Percentiles rank a stretch among this genome's conserved stretches.
Conservation (phyloP, 2,888 invertebrate genomes). For the Pinctada fucata region DNA sequence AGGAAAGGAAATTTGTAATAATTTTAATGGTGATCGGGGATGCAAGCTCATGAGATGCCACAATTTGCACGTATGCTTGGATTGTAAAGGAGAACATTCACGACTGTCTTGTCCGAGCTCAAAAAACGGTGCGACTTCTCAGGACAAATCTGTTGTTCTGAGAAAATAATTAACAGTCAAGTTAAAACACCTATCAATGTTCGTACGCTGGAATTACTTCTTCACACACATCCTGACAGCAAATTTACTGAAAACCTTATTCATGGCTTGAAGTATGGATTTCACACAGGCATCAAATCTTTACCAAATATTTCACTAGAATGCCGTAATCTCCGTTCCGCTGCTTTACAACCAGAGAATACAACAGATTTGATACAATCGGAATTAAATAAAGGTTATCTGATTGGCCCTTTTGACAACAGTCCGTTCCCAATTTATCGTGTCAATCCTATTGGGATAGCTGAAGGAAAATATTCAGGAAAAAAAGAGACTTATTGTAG, state of each 20-base stretch:
- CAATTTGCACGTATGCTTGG: background rate
- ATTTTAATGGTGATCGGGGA: too few relatives aligned
- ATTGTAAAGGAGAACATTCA: conserved; percentile 8
- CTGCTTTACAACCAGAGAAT: conserved; percentile 1
- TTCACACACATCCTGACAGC: conserved; percentile 18
- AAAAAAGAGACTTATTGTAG: conserved; percentile 45
- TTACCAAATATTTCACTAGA: background rate
- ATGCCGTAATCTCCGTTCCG: conserved; percentile 16
- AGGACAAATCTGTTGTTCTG: too few relatives aligned
- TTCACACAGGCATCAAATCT: conserved; percentile 20
- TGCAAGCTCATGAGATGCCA: conserved; percentile 5
- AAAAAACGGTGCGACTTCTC: background rate
- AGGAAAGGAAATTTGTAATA: conserved; percentile 29
- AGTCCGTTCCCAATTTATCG: conserved; percentile 16
- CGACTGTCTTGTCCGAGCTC: background rate
- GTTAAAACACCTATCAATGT: conserved; percentile 16
- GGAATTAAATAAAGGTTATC: conserved; percentile 19
- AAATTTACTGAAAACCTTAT: conserved; percentile 7
- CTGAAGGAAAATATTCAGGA: too few relatives aligned
- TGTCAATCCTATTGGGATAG: conserved; percentile 25
- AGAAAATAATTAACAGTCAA: too few relatives aligned
- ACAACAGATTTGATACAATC: background rate
- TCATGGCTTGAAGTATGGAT: conserved; percentile 14
- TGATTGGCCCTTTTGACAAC: conserved; percentile 15
- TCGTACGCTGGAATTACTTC: background rate